Conservation (phyloP, 2,113 vertebrate genomes). For the Pelvicachromis taeniatus region DNA sequence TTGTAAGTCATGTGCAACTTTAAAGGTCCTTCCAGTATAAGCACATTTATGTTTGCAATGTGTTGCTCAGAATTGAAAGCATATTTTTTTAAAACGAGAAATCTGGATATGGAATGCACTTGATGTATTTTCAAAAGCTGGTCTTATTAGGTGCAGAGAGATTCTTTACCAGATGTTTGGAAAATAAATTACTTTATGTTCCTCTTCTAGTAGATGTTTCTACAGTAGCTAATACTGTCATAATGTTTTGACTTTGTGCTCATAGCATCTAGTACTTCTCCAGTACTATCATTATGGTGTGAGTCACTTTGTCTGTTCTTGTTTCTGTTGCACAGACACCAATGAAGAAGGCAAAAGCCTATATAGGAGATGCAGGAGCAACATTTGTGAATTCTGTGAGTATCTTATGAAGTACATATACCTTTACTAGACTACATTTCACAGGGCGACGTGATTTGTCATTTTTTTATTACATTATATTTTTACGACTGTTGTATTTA, state of each 20-base stretch:
- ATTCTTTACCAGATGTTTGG: neutral
- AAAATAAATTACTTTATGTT: neutral
- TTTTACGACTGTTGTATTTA: neutral
- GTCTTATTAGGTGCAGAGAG: neutral
- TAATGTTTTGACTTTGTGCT: neutral
- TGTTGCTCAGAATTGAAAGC: neutral
- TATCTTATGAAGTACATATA: neutral
- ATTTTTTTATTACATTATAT: neutral
- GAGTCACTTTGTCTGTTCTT: neutral
- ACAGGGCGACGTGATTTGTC: neutral
- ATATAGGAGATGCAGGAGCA: slow-evolving; percentile 74
- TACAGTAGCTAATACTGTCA: neutral
- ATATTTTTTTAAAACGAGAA: neutral
- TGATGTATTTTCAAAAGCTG: neutral
- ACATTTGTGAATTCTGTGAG: slow-evolving; percentile 77
- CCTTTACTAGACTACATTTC: neutral
- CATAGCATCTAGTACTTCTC: neutral
- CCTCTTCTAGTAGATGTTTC: neutral
- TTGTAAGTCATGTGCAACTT: neutral
- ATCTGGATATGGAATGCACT: neutral
- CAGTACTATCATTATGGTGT: neutral
- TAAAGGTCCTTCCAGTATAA: neutral
- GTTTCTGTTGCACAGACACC: slow-evolving; percentile 62
- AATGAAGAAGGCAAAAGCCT: slow-evolving; percentile 68
- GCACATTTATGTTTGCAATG: neutral